Evolutionary conservation across 2,888 invertebrate genomes (phyloP), one percentile per base, ranked within the genome.

Genomic region (Hirudinaria manillensis): DNA sequence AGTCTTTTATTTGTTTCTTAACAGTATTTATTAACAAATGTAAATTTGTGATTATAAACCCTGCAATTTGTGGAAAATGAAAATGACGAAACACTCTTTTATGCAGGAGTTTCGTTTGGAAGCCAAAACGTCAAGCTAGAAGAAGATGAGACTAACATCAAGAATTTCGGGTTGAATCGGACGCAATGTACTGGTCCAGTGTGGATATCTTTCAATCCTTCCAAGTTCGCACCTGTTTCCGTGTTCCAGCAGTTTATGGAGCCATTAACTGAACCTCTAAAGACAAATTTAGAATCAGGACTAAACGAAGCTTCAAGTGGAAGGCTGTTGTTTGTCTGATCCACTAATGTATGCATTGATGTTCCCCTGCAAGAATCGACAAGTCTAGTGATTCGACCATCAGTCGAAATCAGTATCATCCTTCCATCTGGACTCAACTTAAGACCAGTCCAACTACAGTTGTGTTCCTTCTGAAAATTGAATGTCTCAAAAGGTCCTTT

Each of bases 81-180:
- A 45, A 45, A 45, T 45, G 16, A 45, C 10, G 45, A 45, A 45
- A 3, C 10, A 45, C 45, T 45, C 13, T 45, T 6, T 45, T 45
- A 45, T 45, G n/a, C 45, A 16, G 45, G 45, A 16, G 1, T 6
- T 6, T 36, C 45, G 1, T 45, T 45, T 45, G 45, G 45, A 45
- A 45, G 45, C 45, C 45, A 45, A 45, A 45, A 45, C 13, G 45
- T 45, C 94, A 97, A 94, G 85, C 96, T 96, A 70, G 94, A 93
- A 85, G 97, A 97, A n/a, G 96, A 96, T 21, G 96, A 94, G 21
- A 95, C 95, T 78, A 98, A 87, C 93, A 98, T 94, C 96, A 97
- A 96, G 84, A 92, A 95, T 85, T 96, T 96, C 0, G 97, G 97
- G 87, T 96, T 98, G 84, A 98, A 98, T 84, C 96, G 95, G 76